Base-by-base conservation (phyloP, 2,797 vertebrate species). In the Trachurus trachurus region DNA sequence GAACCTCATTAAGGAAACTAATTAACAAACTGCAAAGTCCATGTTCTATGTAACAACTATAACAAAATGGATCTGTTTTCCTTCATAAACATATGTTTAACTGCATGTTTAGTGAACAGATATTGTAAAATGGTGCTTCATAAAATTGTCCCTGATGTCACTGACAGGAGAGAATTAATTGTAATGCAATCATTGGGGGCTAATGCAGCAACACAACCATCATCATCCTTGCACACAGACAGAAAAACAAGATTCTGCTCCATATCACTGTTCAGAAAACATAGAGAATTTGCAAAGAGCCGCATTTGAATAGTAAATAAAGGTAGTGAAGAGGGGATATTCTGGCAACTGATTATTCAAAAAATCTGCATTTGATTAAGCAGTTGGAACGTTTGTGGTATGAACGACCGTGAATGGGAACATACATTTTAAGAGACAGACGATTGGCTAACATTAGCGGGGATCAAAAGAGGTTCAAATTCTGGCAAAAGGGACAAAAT, bases 261-360 rank as follows among this genome's bases (percentile, higher is more conserved):
- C 6, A 40, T 65, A 40, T 65, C 57, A 45, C 17, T 70, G 61
- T 76, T 72, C 22, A 59, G 67, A 29, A 79, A 68, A 42, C 68
- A 77, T 78, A 21, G 64, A 70, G 86, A 81, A 65, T 16, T 34
- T 82, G 86, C 67, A 87, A 69, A 85, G 80, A 74, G 56, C 44
- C 63, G 49, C 5, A 70, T 56, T 22, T 81, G 54, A 72, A 76
- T 40, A 69, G 50, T 31, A 85, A 69, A 76, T 78, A 80, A 78
- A 84, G 45, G 62, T 52, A 63, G 74, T 12, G 26, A 57, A 58
- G 61, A 56, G 52, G 50, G 37, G 70, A 73, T 58, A 66, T 44
- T 67, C 74, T 83, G 88, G 82, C 75, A 79, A 69, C 34, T 11
- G 58, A 83, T 81, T 57, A 79, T n/a, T 78, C 40, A 52, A 63